phyloP scores from a whole-genome alignment of 2,888 invertebrate species.

The Drosophila tripunctata region DNA sequence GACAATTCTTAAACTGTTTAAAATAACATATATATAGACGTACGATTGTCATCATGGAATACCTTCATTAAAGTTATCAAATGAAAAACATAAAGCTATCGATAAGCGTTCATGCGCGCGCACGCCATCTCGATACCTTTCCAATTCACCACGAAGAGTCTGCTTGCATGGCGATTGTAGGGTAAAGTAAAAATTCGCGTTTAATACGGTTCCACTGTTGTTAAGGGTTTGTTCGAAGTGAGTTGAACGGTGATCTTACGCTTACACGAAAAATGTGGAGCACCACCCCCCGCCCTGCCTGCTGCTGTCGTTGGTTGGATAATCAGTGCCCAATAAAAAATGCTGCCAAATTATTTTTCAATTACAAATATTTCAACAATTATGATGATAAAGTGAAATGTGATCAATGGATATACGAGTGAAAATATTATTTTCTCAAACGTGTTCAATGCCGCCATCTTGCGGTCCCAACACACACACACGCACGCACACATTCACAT shows the following conservation, averaged over 20 bases:
- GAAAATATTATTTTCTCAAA: conserved; percentile 53
- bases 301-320: conserved; percentile 66
- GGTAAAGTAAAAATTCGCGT: conserved; percentile 67
- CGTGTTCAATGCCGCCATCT: conserved; percentile 70
- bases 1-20: too few relatives aligned
- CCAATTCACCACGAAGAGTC: conserved; percentile 59
- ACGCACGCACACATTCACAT: conserved; percentile 39
- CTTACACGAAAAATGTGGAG: conserved; percentile 45
- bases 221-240: conserved; percentile 84
- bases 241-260: conserved; percentile 66
- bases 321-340: conserved; percentile 60
- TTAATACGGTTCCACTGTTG: conserved; percentile 83
- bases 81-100: conserved; percentile 26
- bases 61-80: background rate
- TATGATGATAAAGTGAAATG: conserved; percentile 36
- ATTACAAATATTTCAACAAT: conserved; percentile 18
- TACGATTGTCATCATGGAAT: too few relatives aligned
- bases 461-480: too few relatives aligned
- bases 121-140: conserved; percentile 13
- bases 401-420: conserved; percentile 31
- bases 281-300: conserved; percentile 34
- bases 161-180: conserved; percentile 59
- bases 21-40: too few relatives aligned
- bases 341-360: conserved; percentile 24
- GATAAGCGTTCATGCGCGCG: conserved; percentile 46